These are phyloP conservation scores for Nesidiocoris tenuis DNA, from an alignment of 2,888 invertebrate species.

Conservation along the genomic window DNA sequence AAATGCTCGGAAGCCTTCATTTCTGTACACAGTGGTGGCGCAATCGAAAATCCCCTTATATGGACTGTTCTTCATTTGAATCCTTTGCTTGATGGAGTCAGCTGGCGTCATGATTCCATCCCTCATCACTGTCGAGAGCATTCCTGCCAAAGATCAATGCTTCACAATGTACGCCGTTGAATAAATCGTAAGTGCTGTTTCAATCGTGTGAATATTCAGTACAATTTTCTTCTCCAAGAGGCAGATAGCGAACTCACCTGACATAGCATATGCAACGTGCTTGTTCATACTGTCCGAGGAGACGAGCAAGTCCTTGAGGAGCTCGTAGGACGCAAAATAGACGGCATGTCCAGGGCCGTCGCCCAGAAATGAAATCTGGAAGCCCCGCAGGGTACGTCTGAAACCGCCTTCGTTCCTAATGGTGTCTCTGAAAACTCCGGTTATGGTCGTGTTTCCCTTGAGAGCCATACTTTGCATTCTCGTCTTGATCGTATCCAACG, in stretches of 20 bases:
- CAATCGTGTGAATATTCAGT: no score
- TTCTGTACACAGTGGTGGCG: constrained; percentile 54
- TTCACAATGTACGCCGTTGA: no score
- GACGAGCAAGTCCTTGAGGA: constrained; percentile 32
- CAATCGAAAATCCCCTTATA: constrained; percentile 61
- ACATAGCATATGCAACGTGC: constrained; percentile 28
- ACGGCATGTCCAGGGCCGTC: constrained; percentile 46
- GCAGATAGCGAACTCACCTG: constrained; percentile 30
- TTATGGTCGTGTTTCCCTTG: constrained; percentile 21
- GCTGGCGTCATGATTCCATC: constrained; percentile 44
- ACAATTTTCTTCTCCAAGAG: no score
- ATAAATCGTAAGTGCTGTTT: no score
- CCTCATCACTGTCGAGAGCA: constrained; percentile 36
- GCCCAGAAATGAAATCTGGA: constrained; percentile 42
- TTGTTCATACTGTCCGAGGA: constrained; percentile 19
- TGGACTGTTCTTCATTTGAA: constrained; percentile 65
- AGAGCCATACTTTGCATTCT: constrained; percentile 45
- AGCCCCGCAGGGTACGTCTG: constrained; percentile 41
- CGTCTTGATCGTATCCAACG: constrained; percentile 47
- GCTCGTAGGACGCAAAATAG: constrained; percentile 47
- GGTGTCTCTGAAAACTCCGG: constrained; percentile 28
- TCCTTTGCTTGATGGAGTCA: constrained; percentile 62
- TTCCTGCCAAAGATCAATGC: constrained; percentile 20
- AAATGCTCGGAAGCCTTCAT: constrained; percentile 58
- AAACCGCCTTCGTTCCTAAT: constrained; percentile 45